Base-by-base conservation (phyloP, 2,113 vertebrate species). In the Sebastes fasciatus region DNA sequence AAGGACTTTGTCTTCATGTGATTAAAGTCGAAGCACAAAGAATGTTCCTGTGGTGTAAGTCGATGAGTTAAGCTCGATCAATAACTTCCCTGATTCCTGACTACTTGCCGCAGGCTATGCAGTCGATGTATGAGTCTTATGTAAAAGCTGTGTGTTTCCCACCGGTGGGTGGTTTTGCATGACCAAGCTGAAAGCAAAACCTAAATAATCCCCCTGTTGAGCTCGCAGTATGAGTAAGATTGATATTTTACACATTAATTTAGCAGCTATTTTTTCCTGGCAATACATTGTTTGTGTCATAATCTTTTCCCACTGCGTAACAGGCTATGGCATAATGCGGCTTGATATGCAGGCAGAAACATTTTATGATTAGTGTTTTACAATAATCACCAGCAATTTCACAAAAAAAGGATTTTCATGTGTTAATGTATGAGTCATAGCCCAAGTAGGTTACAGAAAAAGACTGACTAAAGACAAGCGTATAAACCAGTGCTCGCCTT, bases 81-180 rank as follows among this genome's bases (percentile, higher is more conserved):
- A 69, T 79, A 75, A 43, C 52, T 14, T 34, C 52, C 54, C 61
- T 8, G 21, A 57, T 63, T 49, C 6, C 10, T 69, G 34, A 21
- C 3, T 71, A 6, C 58, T 78, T 60, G 49, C 70, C 62, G 65
- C 60, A 61, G 72, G 80, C 68, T 57, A 6, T 21, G 21, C 9
- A 65, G 69, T 60, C 1, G 2, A 70, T 34, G 34, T 34, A 34
- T 34, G 34, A 34, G 34, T 70, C 75, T 87, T 60, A 74, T 79
- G 82, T 84, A 73, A 83, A 89, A 60, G 63, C 65, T 62, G 61
- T 68, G 51, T 57, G 45, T 77, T 77, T 77, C 54, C 63, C 55
- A 61, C 48, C 34, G 0, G 77, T 90, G 78, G 88, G 85, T 77
- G 87, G 84, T 86, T 90, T 91, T 88, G 75, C 76, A 77, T 87